Evolutionary conservation across 1,140 invertebrate genomes (phyloP), one percentile per base, ranked within the genome.

Genomic region (Drosophila nasuta): DNA sequence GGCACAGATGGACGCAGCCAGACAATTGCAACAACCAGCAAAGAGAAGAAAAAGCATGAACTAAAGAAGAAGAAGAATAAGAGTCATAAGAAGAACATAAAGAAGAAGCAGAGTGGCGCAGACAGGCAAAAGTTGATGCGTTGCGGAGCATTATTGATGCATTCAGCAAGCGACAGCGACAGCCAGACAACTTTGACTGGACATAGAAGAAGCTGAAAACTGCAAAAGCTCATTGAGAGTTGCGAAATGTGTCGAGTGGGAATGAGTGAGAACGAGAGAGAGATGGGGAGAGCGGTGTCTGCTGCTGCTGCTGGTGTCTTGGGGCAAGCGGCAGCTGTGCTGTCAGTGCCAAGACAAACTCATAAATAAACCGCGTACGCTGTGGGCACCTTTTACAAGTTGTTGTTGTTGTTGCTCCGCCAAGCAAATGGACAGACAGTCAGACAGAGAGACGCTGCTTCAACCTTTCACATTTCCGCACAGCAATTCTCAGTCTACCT

Each of bases 121-220:
- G 20, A 25, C 20, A 25, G 51, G 45, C 33, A 78, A 60, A 86
- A 85, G 83, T 86, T 83, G 82, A 87, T 81, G 79, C 79, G 78
- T 76, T 81, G 25, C n/a, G 73, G 45, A 85, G 72, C 69, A 90
- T 89, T 89, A 89, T 89, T 89, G 85, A 89, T 89, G 85, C 85
- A 90, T 90, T 89, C 59, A 63, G 68, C 81, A 71, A 81, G 85
- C 86, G 41, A 43, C 81, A 81, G 75, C 81, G 85, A 88, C 85
- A 89, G 71, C 68, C 75, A 79, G 76, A 79, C 82, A 72, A 63
- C 80, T 68, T 60, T 80, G 68, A 66, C 68, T 69, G 79, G 76
- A 70, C 67, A 68, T 56, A 56, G 69, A 68, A 8, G 35, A 8
- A 38, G 10, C 35, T 38, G 35, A 38, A 38, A 25, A 25, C 20